These are phyloP conservation scores for Girardinus metallicus DNA, from an alignment of 2,797 vertebrate species.

Conservation along the genomic window DNA sequence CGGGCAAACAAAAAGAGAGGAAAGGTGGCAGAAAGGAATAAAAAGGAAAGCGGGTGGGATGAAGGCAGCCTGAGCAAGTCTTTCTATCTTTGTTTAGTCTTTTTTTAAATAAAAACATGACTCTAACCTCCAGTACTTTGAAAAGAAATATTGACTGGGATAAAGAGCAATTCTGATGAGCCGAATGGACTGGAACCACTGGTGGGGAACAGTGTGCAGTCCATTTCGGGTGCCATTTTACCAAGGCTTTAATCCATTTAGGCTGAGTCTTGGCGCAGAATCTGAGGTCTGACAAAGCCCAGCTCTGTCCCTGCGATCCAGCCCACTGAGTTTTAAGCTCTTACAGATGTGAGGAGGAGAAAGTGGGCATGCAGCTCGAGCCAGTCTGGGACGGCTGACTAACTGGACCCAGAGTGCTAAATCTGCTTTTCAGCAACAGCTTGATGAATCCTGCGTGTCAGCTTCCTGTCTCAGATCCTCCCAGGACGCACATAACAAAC, in stretches of 20 bases:
- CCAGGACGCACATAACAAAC: conserved; percentile 25
- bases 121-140: conserved; percentile 51
- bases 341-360: conserved; percentile 76
- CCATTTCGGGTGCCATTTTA: conserved; percentile 58
- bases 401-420: conserved; percentile 64
- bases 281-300: conserved; percentile 74
- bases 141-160: conserved; percentile 50
- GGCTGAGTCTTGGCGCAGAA: conserved; percentile 67
- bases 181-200: conserved; percentile 40
- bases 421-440: conserved; percentile 61
- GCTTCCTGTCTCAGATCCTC: conserved; percentile 22
- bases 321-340: conserved; percentile 72
- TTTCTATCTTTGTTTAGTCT: conserved; percentile 50
- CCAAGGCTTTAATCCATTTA: conserved; percentile 72
- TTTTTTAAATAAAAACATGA: conserved; percentile 41
- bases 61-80: conserved; percentile 34
- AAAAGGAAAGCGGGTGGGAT: conserved; percentile 17
- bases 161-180: conserved; percentile 47
- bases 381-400: conserved; percentile 50
- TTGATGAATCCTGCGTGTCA: conserved; percentile 48
- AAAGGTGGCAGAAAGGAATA: conserved; percentile 54
- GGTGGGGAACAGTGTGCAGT: conserved; percentile 57
- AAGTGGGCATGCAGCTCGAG: conserved; percentile 61
- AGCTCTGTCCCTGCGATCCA: conserved; percentile 74
- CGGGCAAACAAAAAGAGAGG: conserved; percentile 52